A percentile compares a stretch with the other conserved stretches of the same genome.
Conservation (phyloP, 2,888 invertebrate species). For the Thymelicus lineola region DNA sequence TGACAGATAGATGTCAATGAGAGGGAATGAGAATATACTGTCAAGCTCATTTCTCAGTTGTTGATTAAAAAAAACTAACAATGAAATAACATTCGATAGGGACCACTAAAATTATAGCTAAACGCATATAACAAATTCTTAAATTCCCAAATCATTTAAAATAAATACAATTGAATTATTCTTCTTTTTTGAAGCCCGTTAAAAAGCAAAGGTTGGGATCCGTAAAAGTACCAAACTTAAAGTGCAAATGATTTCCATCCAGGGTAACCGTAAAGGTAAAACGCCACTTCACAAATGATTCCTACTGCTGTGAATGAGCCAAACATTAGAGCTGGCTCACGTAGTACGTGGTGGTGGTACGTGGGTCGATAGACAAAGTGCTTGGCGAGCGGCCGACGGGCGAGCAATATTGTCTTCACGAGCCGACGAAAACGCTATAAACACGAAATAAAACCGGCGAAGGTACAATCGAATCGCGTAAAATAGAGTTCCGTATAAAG, state of each 20-base stretch:
- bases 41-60: too few relatives aligned
- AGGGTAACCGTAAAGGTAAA: too few relatives aligned
- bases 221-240: neutral
- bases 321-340: conserved; percentile 1
- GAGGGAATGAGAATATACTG: too few relatives aligned
- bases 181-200: too few relatives aligned
- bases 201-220: too few relatives aligned
- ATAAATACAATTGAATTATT: too few relatives aligned
- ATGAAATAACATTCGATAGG: too few relatives aligned
- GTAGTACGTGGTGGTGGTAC: neutral
- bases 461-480: neutral
- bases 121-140: too few relatives aligned
- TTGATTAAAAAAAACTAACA: too few relatives aligned
- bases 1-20: too few relatives aligned
- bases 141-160: too few relatives aligned
- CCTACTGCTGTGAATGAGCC: conserved; percentile 10
- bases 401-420: conserved; percentile 1
- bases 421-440: conserved; percentile 6
- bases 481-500: neutral
- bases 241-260: neutral
- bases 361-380: conserved; percentile 24
- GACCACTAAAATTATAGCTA: too few relatives aligned
- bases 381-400: conserved; percentile 15
- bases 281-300: neutral
- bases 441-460: neutral